Evolutionary conservation across 1,140 invertebrate genomes (phyloP).

Genomic region (Sarcophaga bullata): DNA sequence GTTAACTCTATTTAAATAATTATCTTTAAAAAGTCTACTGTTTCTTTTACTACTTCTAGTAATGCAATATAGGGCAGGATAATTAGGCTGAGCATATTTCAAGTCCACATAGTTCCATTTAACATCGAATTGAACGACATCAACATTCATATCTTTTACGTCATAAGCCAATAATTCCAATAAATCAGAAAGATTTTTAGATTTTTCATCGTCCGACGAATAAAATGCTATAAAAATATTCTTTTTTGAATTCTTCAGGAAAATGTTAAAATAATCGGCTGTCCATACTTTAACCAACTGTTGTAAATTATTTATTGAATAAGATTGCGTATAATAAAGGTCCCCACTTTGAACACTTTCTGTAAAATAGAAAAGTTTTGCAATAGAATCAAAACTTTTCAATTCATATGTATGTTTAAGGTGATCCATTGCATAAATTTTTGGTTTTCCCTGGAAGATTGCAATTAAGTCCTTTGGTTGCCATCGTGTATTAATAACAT

Average conservation of each 20-base stretch:
- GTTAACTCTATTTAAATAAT: too few relatives aligned
- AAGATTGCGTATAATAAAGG: background rate
- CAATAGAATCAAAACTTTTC: background rate
- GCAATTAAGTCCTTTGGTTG: background rate
- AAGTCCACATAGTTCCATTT: too few relatives aligned
- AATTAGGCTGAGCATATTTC: too few relatives aligned
- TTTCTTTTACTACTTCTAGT: too few relatives aligned
- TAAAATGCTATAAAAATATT: constrained; percentile 12
- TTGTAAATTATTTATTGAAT: background rate
- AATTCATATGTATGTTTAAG: background rate
- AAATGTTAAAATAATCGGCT: background rate
- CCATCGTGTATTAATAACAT: constrained; percentile 13
- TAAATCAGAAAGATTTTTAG: background rate
- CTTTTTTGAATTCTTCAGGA: background rate
- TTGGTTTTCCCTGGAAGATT: background rate
- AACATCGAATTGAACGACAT: too few relatives aligned
- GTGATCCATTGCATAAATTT: background rate
- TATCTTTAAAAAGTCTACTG: background rate
- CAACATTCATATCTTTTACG: background rate
- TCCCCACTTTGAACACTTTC: background rate
- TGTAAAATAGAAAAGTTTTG: background rate
- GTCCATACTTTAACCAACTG: background rate
- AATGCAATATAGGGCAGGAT: too few relatives aligned
- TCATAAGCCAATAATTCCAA: background rate
- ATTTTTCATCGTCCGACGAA: background rate